Evolutionary conservation across 2,888 invertebrate species (phyloP), one percentile per base, ranked within the genome.

Genomic region (Hesperia comma): DNA sequence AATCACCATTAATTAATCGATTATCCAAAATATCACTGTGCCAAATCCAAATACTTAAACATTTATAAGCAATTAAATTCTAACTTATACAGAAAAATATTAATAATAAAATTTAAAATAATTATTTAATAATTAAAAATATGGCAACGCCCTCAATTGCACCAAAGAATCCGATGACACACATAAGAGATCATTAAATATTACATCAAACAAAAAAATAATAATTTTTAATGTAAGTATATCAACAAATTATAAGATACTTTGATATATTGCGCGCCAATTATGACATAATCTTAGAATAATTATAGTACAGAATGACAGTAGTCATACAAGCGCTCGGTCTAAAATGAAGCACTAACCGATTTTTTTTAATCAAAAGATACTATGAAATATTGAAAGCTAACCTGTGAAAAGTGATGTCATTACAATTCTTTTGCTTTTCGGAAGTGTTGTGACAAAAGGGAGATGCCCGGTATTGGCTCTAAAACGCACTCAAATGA

Each of bases 161-260:
- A 80, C 79, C 76, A 71, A 75, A 74, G 72, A 71, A 72, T 74
- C 72, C 64, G 75, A 83, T 82, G 82, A 81, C 81, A 82, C 77
- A 66, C 72, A 61, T 70, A 37, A 76, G 82, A 82, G 83, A 83
- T 82, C 82, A 81, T 73, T 69, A 66, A 70, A 71, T 6, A 53
- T 53, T 21, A 70, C 68, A 71, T 69, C 69, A 71, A 63, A 70
- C 56, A 53, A 68, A 37, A 56, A 5, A 8, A 12, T 53, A 46
- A 58, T 43, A 58, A 60, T 63, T 72, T 67, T 56, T 60, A 56
- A 26, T 26, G 26, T 49, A 55, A n/a, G 57, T 56, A 57, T 55
- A 62, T 58, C 15, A 57, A 41, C 21, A 53, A 33, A 43, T 56
- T 60, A 41, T 63, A 37, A 46, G 43, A 67, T 57, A 62, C 56